phyloP scores from a whole-genome alignment of 2,888 invertebrate species.

The Polyommatus iphigenia region DNA sequence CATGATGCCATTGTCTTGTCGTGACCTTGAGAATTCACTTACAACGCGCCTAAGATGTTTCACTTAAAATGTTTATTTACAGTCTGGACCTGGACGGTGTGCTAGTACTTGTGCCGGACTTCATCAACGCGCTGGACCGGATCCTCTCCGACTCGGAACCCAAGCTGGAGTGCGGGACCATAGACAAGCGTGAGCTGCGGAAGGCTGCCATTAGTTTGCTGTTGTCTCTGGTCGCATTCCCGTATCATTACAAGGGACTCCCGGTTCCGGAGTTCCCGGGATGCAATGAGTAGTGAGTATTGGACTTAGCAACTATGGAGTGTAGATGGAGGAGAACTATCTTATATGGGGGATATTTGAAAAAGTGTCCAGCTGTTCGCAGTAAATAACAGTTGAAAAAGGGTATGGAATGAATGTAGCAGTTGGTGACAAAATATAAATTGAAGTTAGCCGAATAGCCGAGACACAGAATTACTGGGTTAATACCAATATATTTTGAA shows the following conservation, averaged over 20 bases:
- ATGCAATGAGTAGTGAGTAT: constrained; percentile 73
- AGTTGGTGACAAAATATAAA: no score
- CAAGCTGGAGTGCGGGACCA: constrained; percentile 84
- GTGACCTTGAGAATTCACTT: no score
- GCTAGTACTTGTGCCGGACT: constrained; percentile 93
- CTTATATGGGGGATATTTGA: no score
- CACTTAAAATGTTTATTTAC: constrained; percentile 36
- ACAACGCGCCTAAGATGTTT: neutral
- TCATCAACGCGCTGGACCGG: constrained; percentile 93
- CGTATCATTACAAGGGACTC: constrained; percentile 92
- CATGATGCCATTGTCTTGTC: no score
- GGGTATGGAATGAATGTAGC: no score
- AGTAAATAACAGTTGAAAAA: no score
- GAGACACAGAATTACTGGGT: no score
- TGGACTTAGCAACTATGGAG: neutral
- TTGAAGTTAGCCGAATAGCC: no score
- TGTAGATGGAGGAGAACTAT: no score
- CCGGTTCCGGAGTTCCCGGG: constrained; percentile 86
- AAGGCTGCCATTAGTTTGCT: constrained; percentile 95
- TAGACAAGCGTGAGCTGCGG: constrained; percentile 89
- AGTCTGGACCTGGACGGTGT: constrained; percentile 95
- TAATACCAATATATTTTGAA: no score
- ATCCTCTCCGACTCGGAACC: constrained; percentile 92
- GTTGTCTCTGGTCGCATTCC: constrained; percentile 94
- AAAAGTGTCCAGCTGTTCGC: no score